Conservation (phyloP, 2,113 vertebrate species). For the Megaceryle torquata region DNA sequence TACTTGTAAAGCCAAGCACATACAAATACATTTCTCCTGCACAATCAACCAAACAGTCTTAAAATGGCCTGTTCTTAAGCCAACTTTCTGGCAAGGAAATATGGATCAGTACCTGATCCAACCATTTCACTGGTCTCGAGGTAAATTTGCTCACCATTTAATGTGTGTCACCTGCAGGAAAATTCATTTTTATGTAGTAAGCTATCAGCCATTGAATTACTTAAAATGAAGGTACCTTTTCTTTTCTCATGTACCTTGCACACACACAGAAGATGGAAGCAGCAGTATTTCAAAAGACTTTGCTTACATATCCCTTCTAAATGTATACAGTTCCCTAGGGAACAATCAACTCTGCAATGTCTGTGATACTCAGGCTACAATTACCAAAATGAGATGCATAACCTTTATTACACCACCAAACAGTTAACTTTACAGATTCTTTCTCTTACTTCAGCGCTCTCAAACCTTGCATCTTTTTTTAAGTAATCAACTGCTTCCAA, state of each 20-base stretch:
- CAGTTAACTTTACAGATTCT: constrained; percentile 20
- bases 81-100: constrained; percentile 29
- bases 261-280: neutral
- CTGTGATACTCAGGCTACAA: constrained; percentile 18
- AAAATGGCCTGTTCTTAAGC: neutral
- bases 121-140: neutral
- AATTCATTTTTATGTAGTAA: constrained; percentile 39
- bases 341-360: constrained; percentile 55
- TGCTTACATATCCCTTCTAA: neutral
- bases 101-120: neutral
- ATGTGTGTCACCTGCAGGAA: constrained; percentile 1
- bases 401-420: constrained; percentile 22
- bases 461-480: neutral
- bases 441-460: neutral
- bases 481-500: neutral
- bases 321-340: constrained; percentile 19
- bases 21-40: neutral
- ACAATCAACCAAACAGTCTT: neutral
- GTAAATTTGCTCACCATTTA: neutral
- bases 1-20: constrained; percentile 17
- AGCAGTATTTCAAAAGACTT: constrained; percentile 10
- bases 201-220: neutral
- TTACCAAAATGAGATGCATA: constrained; percentile 48
- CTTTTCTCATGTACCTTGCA: neutral
- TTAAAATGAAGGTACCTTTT: neutral